Base-by-base conservation (phyloP, 1,140 invertebrate genomes). In the Thaumetopoea pityocampa region DNA sequence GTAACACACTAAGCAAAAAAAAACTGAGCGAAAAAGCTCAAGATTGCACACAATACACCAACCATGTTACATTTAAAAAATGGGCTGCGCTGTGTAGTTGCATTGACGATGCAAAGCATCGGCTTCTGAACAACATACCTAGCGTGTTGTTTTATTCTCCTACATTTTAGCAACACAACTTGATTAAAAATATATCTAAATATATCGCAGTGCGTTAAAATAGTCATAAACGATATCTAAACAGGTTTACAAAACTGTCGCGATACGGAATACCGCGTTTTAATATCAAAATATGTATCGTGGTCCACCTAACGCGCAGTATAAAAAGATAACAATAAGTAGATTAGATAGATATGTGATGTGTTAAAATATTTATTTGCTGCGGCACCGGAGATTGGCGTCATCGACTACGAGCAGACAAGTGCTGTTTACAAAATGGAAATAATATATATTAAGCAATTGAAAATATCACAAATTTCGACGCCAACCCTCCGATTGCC, bases 311-410 rank as follows among this genome's bases (percentile, higher is more conserved):
- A 74, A 68, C 67, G 65, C 62, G 65, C 66, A 55, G 67, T 77
- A 74, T 67, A 74, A 72, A 71, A 65, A 46, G 63, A 60, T 68
- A 64, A 68, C 64, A 79, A 76, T 68, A 65, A 77, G 62, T 74
- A 71, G 69, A 55, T 51, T 50, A 62, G 66, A n/a, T n/a, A n/a
- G n/a, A 80, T 83, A 83, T 80, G 78, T 83, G 71, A 72, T 77
- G 71, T 80, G 54, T 81, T 78, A 76, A 63, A 58, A 67, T 67
- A 69, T 55, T 64, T 54, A 66, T 44, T 20, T 41, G 22, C 56
- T 62, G 56, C 41, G 62, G 50, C 55, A 18, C n/a, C 47, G 54
- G 43, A 65, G 55, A n/a, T n/a, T n/a, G n/a, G n/a, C n/a, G n/a
- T n/a, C n/a, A n/a, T n/a, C n/a, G n/a, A n/a, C n/a, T n/a, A n/a